A percentile compares a stretch with the other conserved stretches of the same genome.
Evolutionary conservation across 2,797 vertebrate genomes (phyloP).

Genomic region (Halcyon leucocephala): DNA sequence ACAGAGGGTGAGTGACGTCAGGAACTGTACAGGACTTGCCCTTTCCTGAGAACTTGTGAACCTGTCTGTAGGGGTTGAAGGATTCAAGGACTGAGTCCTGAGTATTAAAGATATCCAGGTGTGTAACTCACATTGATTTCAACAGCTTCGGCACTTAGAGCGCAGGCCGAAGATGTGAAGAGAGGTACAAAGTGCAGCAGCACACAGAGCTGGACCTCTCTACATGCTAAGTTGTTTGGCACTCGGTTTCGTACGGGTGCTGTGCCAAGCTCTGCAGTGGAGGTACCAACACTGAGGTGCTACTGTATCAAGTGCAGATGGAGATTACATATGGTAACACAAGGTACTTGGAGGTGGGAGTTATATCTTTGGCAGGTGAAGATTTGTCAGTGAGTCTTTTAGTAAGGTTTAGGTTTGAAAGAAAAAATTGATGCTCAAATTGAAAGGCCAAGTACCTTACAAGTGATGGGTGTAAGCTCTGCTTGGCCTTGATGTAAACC

Average conservation of each 20-base stretch:
- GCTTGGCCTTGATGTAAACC: background rate
- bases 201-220: background rate
- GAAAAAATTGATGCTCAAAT: background rate
- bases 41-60: conserved; percentile 25
- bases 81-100: background rate
- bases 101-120: background rate
- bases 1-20: background rate
- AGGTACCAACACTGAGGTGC: background rate
- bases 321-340: background rate
- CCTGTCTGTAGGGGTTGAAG: background rate
- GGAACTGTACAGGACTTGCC: background rate
- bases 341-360: background rate
- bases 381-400: background rate
- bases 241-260: fast-evolving
- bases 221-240: background rate
- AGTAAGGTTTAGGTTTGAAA: background rate
- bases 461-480: background rate
- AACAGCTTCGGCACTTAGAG: background rate
- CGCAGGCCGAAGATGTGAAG: background rate
- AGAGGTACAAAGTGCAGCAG: background rate
- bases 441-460: background rate
- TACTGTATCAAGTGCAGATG: background rate
- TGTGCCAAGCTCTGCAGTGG: background rate
- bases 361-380: background rate
- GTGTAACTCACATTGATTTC: background rate